These are phyloP conservation scores for Scaptomyza hsui DNA, from an alignment of 1,140 invertebrate species.

Conservation along the genomic window DNA sequence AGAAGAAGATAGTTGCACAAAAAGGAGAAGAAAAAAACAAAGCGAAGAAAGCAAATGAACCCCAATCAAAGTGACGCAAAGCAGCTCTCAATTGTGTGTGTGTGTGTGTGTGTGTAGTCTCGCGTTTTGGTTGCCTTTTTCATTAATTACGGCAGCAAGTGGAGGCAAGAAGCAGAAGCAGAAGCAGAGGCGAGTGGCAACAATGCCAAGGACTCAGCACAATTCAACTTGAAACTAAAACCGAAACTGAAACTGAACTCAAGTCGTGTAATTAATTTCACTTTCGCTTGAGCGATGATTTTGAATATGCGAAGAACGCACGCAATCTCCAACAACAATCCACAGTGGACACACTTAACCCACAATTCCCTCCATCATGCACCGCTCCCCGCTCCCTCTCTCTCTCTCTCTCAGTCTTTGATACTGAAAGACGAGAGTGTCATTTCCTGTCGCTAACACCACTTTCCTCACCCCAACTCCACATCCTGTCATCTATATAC, in stretches of 20 bases:
- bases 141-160: constrained; percentile 71
- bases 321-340: constrained; percentile 57
- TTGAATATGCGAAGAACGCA: constrained; percentile 68
- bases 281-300: constrained; percentile 78
- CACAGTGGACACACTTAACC: not conserved
- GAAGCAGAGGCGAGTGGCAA: constrained; percentile 6
- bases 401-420: not conserved
- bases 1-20: not conserved
- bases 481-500: not conserved
- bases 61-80: constrained; percentile 38
- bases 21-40: constrained; percentile 20
- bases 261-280: constrained; percentile 76
- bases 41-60: constrained; percentile 6
- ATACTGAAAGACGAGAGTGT: constrained; percentile 32
- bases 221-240: constrained; percentile 13
- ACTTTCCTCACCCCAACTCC: not conserved
- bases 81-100: constrained; percentile 4
- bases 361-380: not conserved
- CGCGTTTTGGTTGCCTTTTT: constrained; percentile 42
- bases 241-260: constrained; percentile 17
- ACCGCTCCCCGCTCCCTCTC: no score
- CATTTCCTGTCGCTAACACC: constrained; percentile 46
- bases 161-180: no score
- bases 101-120: constrained; percentile 11
- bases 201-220: constrained; percentile 26